These are phyloP conservation scores for Pachypeltis micranthus DNA, from an alignment of 1,140 invertebrate species.

Conservation along the genomic window DNA sequence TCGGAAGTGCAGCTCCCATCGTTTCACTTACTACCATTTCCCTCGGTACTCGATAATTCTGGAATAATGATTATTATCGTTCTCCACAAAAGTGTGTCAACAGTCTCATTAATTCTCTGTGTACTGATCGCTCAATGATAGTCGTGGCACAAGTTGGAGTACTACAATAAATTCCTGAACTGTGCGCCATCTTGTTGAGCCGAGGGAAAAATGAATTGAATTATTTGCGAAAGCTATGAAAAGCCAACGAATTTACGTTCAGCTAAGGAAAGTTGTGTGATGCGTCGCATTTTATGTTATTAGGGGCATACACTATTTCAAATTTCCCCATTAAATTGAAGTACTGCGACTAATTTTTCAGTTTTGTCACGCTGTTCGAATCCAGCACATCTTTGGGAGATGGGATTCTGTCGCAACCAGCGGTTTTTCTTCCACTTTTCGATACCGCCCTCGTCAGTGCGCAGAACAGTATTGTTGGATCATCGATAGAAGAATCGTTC, in stretches of 20 bases:
- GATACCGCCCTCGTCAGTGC: conserved; percentile 47
- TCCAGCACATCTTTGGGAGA: conserved; percentile 42
- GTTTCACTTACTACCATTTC: too few relatives aligned
- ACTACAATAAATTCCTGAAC: too few relatives aligned
- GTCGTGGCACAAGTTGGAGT: too few relatives aligned
- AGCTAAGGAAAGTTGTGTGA: neutral
- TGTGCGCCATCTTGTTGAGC: neutral
- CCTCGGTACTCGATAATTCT: too few relatives aligned
- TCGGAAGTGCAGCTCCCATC: too few relatives aligned
- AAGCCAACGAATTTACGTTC: neutral
- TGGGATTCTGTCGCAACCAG: conserved; percentile 43
- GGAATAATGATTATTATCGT: too few relatives aligned
- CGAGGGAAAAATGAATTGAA: neutral
- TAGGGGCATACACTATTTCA: neutral
- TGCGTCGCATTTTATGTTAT: neutral
- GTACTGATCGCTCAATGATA: too few relatives aligned
- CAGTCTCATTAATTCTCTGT: too few relatives aligned
- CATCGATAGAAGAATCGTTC: conserved; percentile 32
- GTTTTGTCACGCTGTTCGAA: conserved; percentile 51
- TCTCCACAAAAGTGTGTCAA: too few relatives aligned
- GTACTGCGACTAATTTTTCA: conserved; percentile 33
- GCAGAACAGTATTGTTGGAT: conserved; percentile 43
- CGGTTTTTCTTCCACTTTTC: conserved; percentile 44
- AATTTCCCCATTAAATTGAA: neutral
- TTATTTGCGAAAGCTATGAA: neutral